These are phyloP conservation scores for Saccopteryx bilineata DNA, from an alignment of 2,113 vertebrate genomes.

Conservation along the genomic window DNA sequence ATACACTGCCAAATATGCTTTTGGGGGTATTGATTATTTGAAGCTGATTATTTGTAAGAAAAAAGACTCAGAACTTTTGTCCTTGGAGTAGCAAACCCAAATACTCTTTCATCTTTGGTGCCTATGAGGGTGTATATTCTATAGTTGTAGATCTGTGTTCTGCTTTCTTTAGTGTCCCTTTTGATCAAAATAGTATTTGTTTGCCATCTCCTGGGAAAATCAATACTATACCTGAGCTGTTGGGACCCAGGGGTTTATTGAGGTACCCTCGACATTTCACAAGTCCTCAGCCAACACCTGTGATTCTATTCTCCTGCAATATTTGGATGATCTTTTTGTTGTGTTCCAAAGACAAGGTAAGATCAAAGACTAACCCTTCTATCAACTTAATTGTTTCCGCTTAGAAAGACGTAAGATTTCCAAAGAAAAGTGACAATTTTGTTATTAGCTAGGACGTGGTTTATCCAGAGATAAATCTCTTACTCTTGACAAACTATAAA, in stretches of 20 bases:
- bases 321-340: background rate
- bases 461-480: background rate
- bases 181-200: background rate
- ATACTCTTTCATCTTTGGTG: background rate
- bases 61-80: background rate
- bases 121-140: background rate
- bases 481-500: background rate
- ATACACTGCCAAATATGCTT: background rate
- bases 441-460: background rate
- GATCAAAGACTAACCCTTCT: background rate
- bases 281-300: background rate
- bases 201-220: slow-evolving; percentile 36
- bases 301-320: background rate
- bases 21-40: background rate
- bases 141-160: background rate
- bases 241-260: background rate
- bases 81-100: background rate
- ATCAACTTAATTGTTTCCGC: background rate
- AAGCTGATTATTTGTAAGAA: background rate
- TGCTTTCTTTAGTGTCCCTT: background rate
- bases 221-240: background rate
- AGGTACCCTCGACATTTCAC: background rate
- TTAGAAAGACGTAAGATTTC: background rate
- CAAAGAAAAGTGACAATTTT: background rate
- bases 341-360: background rate